Evolutionary conservation across 2,797 vertebrate genomes (phyloP), one percentile per base, ranked within the genome.

Genomic region (Holocentrus rufus): DNA sequence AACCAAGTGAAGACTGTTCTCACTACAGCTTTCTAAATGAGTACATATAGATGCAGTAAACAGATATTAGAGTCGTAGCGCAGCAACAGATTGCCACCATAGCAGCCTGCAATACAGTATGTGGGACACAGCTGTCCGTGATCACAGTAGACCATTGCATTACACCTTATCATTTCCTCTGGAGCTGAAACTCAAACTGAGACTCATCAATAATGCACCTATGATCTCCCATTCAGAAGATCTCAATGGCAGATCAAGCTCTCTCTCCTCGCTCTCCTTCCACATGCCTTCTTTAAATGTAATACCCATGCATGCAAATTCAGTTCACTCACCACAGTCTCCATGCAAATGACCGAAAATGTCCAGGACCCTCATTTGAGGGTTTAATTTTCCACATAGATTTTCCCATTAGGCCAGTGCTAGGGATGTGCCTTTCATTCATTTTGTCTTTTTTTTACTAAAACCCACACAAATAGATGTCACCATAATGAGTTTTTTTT

Each of bases 81-180:
- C 44, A 31, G 80, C 55, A 72, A 82, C 81, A 76, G 77, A 69
- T 81, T 82, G 78, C 79, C 84, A 85, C 79, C 81, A 86, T 76
- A 82, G 86, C 77, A 79, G 77, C 36, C 62, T 77, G 81, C 69
- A 69, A 74, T 81, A 67, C 50, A 72, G 75, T 77, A 90, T 86
- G 83, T 77, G 82, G 88, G 86, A 85, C 86, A 86, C 76, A 74
- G 87, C 87, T 85, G 70, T 85, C 83, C 82, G 71, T 87, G 91
- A 92, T 92, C 91, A 91, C 91, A 89, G 90, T 85, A 80, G 88
- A 88, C 89, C 90, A 88, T 87, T 91, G 90, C 92, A 91, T 92
- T 92, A 92, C 92, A 92, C 89, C 92, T 92, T 93, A 93, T 93
- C 89, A 91, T 92, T 93, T 93, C 93, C 92, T 92, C 91, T 90